phyloP scores from a whole-genome alignment of 2,113 vertebrate species.

The Dolichotis patagonum region DNA sequence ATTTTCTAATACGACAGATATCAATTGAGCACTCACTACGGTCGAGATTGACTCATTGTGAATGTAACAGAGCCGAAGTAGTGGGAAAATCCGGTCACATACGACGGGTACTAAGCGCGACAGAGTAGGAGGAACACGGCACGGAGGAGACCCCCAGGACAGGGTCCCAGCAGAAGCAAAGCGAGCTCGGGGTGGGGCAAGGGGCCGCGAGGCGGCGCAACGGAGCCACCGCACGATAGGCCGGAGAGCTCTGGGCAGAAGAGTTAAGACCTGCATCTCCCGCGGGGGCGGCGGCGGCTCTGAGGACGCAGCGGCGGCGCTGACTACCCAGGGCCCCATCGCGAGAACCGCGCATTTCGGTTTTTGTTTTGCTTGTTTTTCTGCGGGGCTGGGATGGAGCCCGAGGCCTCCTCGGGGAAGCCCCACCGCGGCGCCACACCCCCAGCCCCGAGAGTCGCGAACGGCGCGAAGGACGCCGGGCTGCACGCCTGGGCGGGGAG shows the following conservation, averaged over 20 bases:
- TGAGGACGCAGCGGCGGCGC: background rate
- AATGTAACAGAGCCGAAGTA: background rate
- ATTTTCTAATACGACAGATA: background rate
- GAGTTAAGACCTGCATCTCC: background rate
- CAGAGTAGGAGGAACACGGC: background rate
- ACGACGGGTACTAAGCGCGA: background rate
- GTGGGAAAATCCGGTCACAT: too few relatives aligned
- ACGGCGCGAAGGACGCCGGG: background rate
- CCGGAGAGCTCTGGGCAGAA: background rate
- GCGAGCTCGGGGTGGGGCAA: background rate
- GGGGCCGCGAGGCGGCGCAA: background rate
- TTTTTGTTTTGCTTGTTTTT: background rate
- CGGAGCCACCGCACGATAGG: background rate
- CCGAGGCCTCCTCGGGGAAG: background rate
- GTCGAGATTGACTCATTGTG: background rate
- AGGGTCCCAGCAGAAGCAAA: background rate
- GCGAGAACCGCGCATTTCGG: rapidly evolving
- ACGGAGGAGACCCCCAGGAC: background rate
- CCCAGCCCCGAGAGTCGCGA: background rate
- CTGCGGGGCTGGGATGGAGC: background rate
- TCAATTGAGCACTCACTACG: too few relatives aligned
- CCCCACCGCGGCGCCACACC: background rate
- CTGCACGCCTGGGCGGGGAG: background rate
- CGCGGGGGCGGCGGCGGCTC: background rate
- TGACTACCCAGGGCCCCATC: background rate